A percentile compares a stretch with the other conserved stretches of the same genome.
phyloP scores from a whole-genome alignment of 1,140 invertebrate species.

The Eufriesea mexicana region DNA sequence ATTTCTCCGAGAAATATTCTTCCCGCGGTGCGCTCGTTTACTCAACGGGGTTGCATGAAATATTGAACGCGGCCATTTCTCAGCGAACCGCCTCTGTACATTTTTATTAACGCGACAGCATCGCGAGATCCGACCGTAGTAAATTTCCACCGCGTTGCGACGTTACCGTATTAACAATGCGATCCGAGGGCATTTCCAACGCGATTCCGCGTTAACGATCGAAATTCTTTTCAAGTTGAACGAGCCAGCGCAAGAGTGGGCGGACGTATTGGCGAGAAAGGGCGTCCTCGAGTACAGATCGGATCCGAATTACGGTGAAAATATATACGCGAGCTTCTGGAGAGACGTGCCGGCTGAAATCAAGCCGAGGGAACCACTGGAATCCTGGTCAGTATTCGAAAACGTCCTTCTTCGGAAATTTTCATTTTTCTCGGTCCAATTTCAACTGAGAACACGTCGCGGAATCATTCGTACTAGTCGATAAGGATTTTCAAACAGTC shows the following conservation, averaged over 20 bases:
- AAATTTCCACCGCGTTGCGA: neutral
- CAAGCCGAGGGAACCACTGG: conserved; percentile 66
- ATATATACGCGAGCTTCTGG: conserved; percentile 83
- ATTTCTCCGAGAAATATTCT: neutral
- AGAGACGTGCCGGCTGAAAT: conserved; percentile 76
- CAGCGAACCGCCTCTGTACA: neutral
- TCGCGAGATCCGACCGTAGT: neutral
- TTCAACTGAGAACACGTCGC: too few relatives aligned
- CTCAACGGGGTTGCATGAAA: neutral
- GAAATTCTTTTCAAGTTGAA: conserved; percentile 75
- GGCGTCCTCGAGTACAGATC: conserved; percentile 83
- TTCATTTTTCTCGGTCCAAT: neutral
- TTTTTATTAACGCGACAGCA: neutral
- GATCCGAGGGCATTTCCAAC: too few relatives aligned
- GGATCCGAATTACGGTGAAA: conserved; percentile 84
- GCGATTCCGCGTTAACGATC: neutral
- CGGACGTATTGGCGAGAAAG: conserved; percentile 83
- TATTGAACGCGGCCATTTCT: neutral
- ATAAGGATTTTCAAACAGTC: too few relatives aligned
- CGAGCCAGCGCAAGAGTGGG: conserved; percentile 85
- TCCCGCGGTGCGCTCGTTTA: neutral
- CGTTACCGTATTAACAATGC: neutral
- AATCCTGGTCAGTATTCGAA: conserved; percentile 72
- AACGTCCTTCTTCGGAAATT: neutral
- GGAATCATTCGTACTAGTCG: too few relatives aligned